These are phyloP conservation scores for Mactromeris polynyma DNA, from an alignment of 2,888 invertebrate genomes.

Conservation along the genomic window DNA sequence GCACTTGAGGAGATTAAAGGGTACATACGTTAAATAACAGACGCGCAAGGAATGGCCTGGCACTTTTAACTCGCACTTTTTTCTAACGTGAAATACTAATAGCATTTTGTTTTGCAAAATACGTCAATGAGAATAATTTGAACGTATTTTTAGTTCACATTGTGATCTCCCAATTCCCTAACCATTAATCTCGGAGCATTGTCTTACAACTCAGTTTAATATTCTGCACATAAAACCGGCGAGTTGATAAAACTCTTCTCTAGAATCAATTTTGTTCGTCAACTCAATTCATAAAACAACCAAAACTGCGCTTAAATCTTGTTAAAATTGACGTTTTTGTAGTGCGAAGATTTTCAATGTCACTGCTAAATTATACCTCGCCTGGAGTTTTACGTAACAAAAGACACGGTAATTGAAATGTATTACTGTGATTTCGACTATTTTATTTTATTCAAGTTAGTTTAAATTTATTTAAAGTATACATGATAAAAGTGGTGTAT, in stretches of 20 bases:
- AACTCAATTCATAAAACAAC: constrained; percentile 4
- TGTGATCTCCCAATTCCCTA: not conserved
- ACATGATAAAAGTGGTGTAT: not conserved
- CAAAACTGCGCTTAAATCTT: not conserved
- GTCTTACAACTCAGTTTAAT: not conserved
- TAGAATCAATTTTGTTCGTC: not conserved
- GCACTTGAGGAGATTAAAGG: too few species aligned
- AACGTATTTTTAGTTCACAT: too few species aligned
- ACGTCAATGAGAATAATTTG: too few species aligned
- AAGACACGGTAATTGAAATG: not conserved
- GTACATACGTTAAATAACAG: too few species aligned
- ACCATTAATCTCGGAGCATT: not conserved
- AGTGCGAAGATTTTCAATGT: not conserved
- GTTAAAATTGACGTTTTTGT: not conserved
- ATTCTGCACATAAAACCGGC: not conserved
- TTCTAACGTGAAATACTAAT: too few species aligned
- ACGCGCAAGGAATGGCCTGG: too few species aligned
- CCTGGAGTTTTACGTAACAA: not conserved
- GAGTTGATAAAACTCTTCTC: not conserved
- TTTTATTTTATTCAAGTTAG: not conserved
- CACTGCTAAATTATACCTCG: not conserved
- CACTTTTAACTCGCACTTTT: too few species aligned
- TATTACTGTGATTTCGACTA: not conserved
- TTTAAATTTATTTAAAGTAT: not conserved
- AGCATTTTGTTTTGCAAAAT: too few species aligned